Percentiles rank a stretch among this genome's conserved stretches.
Evolutionary conservation across 2,797 vertebrate species (phyloP).

Genomic region (Basileuterus tristriatus): DNA sequence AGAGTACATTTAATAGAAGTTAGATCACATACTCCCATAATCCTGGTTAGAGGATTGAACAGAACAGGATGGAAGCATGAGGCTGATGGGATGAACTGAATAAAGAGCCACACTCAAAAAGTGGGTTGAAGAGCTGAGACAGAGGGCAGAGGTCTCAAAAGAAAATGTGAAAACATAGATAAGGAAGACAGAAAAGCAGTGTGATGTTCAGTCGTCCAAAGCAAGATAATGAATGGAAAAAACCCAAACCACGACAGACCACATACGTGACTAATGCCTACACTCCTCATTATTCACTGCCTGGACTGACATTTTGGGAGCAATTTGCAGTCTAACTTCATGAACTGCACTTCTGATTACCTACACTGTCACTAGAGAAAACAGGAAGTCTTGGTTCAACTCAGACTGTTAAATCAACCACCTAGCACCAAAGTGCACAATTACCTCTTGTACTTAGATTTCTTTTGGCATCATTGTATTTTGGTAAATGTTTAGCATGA

Average conservation of each 20-base stretch:
- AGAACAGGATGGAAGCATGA: neutral
- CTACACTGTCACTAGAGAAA: neutral
- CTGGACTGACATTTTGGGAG: neutral
- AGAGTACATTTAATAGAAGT: neutral
- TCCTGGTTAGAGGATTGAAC: neutral
- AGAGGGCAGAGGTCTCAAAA: neutral
- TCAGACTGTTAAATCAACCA: neutral
- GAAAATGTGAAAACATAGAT: neutral
- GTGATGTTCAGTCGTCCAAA: neutral
- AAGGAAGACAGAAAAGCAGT: neutral
- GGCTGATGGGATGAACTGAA: neutral
- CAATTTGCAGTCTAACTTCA: neutral
- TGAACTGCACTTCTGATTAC: neutral
- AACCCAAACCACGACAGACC: neutral
- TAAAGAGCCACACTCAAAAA: neutral
- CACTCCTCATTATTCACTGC: neutral
- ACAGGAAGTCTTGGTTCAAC: neutral
- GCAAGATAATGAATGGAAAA: conserved; percentile 4
- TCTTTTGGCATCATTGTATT: neutral
- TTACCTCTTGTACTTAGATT: neutral
- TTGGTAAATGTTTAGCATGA: neutral
- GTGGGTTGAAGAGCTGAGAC: neutral
- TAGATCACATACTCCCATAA: neutral
- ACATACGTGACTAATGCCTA: neutral
- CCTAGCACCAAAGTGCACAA: neutral